These are phyloP conservation scores for Buceros bicornis DNA, from an alignment of 2,797 vertebrate species.

Conservation along the genomic window DNA sequence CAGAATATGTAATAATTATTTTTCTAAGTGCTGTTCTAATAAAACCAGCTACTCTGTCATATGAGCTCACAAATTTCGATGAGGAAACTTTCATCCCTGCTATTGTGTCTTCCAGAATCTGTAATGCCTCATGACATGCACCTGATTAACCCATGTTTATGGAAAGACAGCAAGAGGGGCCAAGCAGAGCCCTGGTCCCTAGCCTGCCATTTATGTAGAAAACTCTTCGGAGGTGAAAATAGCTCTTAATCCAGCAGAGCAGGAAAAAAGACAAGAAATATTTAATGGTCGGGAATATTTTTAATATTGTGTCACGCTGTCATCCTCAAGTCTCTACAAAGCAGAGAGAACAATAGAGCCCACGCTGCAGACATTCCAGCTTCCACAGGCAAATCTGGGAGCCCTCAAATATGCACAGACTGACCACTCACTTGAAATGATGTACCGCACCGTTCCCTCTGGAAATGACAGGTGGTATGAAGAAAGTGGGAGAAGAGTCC, in stretches of 20 bases:
- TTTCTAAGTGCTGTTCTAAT: background rate
- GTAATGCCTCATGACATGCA: background rate
- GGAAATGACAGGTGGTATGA: background rate
- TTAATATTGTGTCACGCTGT: background rate
- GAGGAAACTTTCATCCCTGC: background rate
- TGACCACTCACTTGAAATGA: constrained; percentile 17
- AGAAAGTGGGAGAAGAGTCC: background rate
- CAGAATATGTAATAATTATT: accelerated
- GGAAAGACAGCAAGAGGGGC: background rate
- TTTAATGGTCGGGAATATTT: background rate
- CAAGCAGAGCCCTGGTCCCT: background rate
- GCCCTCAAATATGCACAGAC: background rate
- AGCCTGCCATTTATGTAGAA: background rate
- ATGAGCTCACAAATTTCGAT: background rate
- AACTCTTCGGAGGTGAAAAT: background rate
- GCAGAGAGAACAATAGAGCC: background rate
- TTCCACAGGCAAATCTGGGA: background rate
- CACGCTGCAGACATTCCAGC: background rate
- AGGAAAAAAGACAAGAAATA: background rate
- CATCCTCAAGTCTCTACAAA: background rate
- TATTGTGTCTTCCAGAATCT: background rate
- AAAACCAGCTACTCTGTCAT: background rate
- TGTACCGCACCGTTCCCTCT: background rate
- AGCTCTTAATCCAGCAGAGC: background rate
- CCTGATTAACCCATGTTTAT: background rate